Evolutionary conservation across 2,113 vertebrate species (phyloP).

Genomic region (Equus quagga): DNA sequence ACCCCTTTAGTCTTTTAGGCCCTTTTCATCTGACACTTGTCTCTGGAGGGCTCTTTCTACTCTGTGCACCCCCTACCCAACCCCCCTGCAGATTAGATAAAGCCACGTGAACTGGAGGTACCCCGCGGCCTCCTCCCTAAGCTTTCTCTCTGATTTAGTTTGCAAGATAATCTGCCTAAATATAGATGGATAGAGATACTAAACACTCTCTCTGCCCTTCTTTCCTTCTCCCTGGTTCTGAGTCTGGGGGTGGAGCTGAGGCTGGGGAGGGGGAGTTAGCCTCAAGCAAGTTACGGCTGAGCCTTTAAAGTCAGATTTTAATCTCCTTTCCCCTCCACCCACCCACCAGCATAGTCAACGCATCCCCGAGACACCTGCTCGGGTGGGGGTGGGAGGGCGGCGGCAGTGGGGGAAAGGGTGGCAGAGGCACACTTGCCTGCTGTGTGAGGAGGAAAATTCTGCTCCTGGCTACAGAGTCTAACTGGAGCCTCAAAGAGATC

Average conservation of each 20-base stretch:
- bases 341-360: conserved; percentile 82
- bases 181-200: conserved; percentile 35
- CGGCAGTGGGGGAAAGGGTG: neutral
- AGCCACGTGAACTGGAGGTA: neutral
- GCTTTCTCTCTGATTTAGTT: neutral
- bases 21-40: neutral
- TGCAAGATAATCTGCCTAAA: conserved; percentile 18
- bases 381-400: conserved; percentile 17
- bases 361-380: conserved; percentile 81
- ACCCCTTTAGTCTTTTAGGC: rapidly evolving
- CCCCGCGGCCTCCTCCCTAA: neutral
- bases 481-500: neutral
- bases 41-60: neutral
- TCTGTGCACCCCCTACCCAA: neutral
- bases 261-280: conserved; percentile 54
- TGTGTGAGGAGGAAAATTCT: neutral
- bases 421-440: neutral
- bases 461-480: neutral
- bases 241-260: neutral
- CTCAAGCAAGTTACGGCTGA: conserved; percentile 64
- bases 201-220: neutral
- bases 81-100: neutral
- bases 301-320: conserved; percentile 82
- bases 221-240: neutral
- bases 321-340: conserved; percentile 84